Evolutionary conservation across 1,140 invertebrate genomes (phyloP), one percentile per base, ranked within the genome.

Genomic region (Lepidurus packardi): DNA sequence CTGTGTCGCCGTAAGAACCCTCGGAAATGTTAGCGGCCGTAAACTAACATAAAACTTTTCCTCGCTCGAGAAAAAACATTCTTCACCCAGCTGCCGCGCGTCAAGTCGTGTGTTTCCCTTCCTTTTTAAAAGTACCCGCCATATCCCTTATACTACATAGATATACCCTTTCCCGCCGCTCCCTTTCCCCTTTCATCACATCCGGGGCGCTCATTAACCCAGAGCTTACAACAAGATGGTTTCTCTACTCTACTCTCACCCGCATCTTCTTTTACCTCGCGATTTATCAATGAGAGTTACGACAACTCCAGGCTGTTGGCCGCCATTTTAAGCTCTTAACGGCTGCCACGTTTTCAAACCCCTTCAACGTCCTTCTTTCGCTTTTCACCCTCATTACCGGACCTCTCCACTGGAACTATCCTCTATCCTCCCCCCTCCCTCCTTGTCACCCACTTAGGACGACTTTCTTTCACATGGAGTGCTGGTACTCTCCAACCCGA

Each of bases 271-370:
- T 47, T 65, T 65, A 16, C 16, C 53, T 65, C 53, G 53, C 21
- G 53, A 65, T 65, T 65, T 21, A 65, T 65, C 53, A 65, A 65
- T 65, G 53, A 9, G 53, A 21, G 53, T 65, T 65, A 65, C 53
- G 53, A 65, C 53, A 65, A 65, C 53, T 65, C 21, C 21, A n/a
- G 3, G 8, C 53, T 65, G n/a, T 65, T 65, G 13, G 9, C 53
- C 53, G 53, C 53, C 53, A 65, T 65, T 65, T 65, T 65, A 65
- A 65, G 53, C 53, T 65, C 53, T 65, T 65, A 65, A 65, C 53
- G 21, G 16, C 21, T 16, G 21, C 21, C 53, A n/a, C 53, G 4
- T 21, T 65, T 65, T 16, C 53, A 65, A 16, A 7, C 13, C 13
- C 53, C 53, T 16, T 65, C 13, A 9, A 9, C 34, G 34, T 34